Evolutionary conservation across 2,113 vertebrate species (phyloP).

Genomic region (Lophura nycthemera): DNA sequence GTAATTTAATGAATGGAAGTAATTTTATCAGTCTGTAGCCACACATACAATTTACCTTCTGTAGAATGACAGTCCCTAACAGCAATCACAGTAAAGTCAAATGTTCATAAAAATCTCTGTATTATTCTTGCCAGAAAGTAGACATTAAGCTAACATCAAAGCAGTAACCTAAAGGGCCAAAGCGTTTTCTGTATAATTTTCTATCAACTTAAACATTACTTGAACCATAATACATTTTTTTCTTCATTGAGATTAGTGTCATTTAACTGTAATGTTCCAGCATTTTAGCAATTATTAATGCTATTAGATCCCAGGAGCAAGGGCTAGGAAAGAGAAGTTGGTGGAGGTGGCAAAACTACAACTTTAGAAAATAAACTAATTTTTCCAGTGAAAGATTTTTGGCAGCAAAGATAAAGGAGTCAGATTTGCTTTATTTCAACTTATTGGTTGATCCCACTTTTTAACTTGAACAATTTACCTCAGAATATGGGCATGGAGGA

Average conservation of each 20-base stretch:
- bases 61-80: background rate
- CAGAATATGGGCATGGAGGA: background rate
- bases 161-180: background rate
- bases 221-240: background rate
- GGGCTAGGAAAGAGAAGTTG: background rate
- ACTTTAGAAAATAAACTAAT: constrained; percentile 7
- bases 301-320: background rate
- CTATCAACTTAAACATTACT: background rate
- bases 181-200: background rate
- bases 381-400: background rate
- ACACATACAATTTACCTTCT: background rate
- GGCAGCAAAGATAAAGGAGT: background rate
- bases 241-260: background rate
- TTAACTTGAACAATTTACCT: background rate
- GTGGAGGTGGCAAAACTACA: background rate
- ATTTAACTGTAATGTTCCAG: background rate
- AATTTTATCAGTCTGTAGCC: constrained; percentile 20
- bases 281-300: background rate
- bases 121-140: background rate
- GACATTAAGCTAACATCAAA: background rate
- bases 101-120: background rate
- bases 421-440: background rate
- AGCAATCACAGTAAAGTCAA: background rate
- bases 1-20: constrained; percentile 20
- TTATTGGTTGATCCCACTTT: background rate